Evolutionary conservation across 2,113 vertebrate genomes (phyloP).

Genomic region (Phylloscopus trochilus): DNA sequence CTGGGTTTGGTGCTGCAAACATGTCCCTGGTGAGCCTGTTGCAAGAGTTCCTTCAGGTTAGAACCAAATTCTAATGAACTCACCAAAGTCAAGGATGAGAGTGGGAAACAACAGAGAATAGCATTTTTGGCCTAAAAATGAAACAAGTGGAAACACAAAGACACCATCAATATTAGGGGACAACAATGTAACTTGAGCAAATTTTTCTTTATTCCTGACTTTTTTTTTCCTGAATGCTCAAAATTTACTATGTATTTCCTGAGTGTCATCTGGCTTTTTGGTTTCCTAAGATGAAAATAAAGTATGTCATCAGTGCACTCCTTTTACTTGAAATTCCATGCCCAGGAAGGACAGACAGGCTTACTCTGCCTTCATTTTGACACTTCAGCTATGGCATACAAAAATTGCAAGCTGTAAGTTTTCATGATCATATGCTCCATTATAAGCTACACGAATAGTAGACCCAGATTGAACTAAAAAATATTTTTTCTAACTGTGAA

Average conservation of each 20-base stretch:
- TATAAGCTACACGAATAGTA: neutral
- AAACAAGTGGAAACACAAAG: neutral
- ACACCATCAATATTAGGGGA: neutral
- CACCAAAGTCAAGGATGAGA: neutral
- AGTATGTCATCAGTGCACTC: neutral
- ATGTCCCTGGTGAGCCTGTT: neutral
- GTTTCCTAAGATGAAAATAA: neutral
- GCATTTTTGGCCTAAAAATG: neutral
- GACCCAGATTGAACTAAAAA: conserved; percentile 7
- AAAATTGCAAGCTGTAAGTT: neutral
- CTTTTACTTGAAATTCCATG: neutral
- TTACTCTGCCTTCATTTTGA: neutral
- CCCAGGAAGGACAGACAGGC: neutral
- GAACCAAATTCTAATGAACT: neutral
- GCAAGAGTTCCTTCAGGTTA: neutral
- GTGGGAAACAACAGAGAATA: neutral
- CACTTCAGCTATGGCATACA: neutral
- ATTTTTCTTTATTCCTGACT: neutral
- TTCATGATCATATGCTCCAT: neutral
- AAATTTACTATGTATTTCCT: neutral
- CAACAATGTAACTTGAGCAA: neutral
- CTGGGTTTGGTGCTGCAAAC: neutral
- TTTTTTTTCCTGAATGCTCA: neutral
- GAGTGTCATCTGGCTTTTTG: neutral
- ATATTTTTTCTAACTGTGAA: conserved; percentile 29